phyloP scores from a whole-genome alignment of 2,888 invertebrate genomes.

The Aplocera efformata region DNA sequence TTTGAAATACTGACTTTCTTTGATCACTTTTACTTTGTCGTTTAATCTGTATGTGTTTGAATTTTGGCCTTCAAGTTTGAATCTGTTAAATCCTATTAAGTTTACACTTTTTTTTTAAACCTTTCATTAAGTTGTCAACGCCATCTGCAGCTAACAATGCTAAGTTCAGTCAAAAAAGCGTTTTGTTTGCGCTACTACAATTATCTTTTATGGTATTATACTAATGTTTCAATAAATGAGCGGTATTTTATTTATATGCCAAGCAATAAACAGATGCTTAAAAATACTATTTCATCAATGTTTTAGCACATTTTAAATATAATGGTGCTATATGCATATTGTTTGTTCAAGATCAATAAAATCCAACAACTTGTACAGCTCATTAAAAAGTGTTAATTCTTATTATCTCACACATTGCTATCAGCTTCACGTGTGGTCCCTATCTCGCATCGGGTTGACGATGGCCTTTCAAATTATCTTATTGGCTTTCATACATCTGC shows the following conservation, averaged over 20 bases:
- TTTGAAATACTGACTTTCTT: slow-evolving; percentile 42
- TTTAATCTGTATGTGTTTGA: slow-evolving; percentile 36
- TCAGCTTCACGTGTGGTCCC: slow-evolving; percentile 51
- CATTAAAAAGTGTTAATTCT: slow-evolving; percentile 16
- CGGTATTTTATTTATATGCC: neutral
- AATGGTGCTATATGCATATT: neutral
- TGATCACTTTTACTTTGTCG: slow-evolving; percentile 36
- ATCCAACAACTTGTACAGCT: slow-evolving; percentile 8
- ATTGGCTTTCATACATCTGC: slow-evolving; percentile 56
- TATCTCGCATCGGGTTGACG: slow-evolving; percentile 56
- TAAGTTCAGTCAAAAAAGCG: too few species aligned
- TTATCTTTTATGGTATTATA: too few species aligned
- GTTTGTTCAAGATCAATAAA: slow-evolving; percentile 6
- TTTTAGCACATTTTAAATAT: slow-evolving; percentile 9
- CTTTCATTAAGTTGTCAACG: too few species aligned
- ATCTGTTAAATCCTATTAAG: too few species aligned
- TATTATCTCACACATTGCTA: slow-evolving; percentile 12
- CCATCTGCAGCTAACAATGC: too few species aligned
- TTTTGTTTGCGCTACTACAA: too few species aligned
- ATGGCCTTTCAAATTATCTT: slow-evolving; percentile 49
- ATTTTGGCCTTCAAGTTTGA: slow-evolving; percentile 14
- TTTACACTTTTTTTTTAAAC: too few species aligned
- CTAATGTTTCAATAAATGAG: too few species aligned
- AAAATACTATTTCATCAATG: neutral
- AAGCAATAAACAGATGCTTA: slow-evolving; percentile 5